Base-by-base conservation (phyloP, 2,797 vertebrate species). In the Protonibea diacanthus region DNA sequence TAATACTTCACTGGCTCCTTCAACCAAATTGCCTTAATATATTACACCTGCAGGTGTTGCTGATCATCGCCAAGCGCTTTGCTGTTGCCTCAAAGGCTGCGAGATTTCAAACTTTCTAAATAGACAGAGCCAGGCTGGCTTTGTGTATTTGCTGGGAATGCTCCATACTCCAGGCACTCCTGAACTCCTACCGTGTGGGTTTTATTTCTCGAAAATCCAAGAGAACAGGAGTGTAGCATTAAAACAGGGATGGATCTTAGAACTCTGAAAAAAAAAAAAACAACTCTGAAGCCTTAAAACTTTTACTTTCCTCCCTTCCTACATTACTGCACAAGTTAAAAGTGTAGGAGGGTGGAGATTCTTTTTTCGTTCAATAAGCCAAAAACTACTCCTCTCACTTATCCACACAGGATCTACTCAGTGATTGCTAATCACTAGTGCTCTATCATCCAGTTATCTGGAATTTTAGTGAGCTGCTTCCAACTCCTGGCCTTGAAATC, bases 61-160 rank as follows among this genome's bases (percentile, higher is more conserved):
- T 49, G 74, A 78, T 82, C 33, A 60, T 56, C 44, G 33, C 29
- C 17, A 61, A 62, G 20, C 7, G 21, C 63, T 66, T 49, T 27
- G 18, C 23, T 25, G 7, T 59, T 64, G 17, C 33, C 4, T 52
- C 15, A 49, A 13, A 29, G 20, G 25, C 52, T 66, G 45, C 44
- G 52, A 74, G 4, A 78, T 48, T 21, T 56, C 2, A 40, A 70
- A 38, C 1, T 4, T 47, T 40, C 18, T 29, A 29, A 71, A 52
- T 9, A 72, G 33, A 59, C 49, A 40, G 44, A 58, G n/a, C 10
- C 1, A 0, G 17, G 29, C 17, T 10, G 3, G 10, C 12, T 58
- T 9, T 61, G 44, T 44, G 2, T 48, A 48, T 76, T 72, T 78
- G 13, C 52, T 68, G 38, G 18, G 12, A 63, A 8, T 0, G 27